Conservation (phyloP, 2,113 vertebrate species). For the Rhodinocichla rosea region DNA sequence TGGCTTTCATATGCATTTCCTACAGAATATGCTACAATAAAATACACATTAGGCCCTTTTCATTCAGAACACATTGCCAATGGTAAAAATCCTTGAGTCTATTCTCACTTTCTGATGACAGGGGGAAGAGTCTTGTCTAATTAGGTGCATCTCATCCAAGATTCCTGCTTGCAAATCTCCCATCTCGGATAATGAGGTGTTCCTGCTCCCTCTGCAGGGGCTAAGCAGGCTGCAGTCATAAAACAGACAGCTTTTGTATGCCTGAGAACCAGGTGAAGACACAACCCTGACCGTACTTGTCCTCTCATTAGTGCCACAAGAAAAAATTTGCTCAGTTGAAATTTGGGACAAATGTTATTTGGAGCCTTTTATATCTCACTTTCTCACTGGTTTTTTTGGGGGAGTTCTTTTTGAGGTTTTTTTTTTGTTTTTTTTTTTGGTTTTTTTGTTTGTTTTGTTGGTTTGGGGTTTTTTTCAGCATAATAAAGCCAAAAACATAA, state of each 20-base stretch:
- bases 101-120: not conserved
- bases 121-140: not conserved
- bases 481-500: not conserved
- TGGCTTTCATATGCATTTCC: not conserved
- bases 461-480: too few species aligned
- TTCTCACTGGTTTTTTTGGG: not conserved
- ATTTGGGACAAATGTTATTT: not conserved
- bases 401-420: fast-evolving
- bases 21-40: not conserved
- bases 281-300: not conserved
- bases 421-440: too few species aligned
- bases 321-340: not conserved
- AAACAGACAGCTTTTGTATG: not conserved
- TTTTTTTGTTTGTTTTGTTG: too few species aligned
- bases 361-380: not conserved
- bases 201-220: constrained; percentile 66
- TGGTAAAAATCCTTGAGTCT: not conserved
- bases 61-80: not conserved
- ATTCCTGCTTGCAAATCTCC: constrained; percentile 8
- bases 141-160: not conserved
- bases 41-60: not conserved
- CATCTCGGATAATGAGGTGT: constrained; percentile 47
- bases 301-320: not conserved
- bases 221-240: constrained; percentile 47
- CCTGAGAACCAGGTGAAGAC: not conserved